phyloP scores from a whole-genome alignment of 1,140 invertebrate genomes.

The Drosophila melanica region DNA sequence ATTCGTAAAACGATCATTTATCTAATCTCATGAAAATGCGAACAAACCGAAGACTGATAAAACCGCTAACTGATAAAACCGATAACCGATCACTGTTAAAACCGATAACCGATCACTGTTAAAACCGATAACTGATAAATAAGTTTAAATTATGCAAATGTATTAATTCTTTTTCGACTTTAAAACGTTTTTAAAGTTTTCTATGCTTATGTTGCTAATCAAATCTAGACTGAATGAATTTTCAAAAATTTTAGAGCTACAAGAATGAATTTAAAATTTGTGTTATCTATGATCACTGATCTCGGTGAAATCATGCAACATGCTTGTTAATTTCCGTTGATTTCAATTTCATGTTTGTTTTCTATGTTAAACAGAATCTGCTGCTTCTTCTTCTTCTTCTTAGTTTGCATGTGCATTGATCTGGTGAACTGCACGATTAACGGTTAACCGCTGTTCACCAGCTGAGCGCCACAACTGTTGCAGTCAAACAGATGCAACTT shows the following conservation, averaged over 20 bases:
- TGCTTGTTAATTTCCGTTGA: neutral
- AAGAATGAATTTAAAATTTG: neutral
- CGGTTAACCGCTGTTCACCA: slow-evolving; percentile 31
- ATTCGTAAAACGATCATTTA: no score
- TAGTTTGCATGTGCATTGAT: slow-evolving; percentile 14
- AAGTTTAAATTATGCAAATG: no score
- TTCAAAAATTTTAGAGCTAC: neutral
- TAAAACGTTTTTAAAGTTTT: no score
- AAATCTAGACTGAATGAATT: no score
- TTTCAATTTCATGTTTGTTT: neutral
- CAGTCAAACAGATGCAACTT: slow-evolving; percentile 7
- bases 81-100: no score
- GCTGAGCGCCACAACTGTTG: slow-evolving; percentile 32
- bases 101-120: no score
- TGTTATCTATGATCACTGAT: neutral
- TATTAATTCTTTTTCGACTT: no score
- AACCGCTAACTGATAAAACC: no score
- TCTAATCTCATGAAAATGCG: no score
- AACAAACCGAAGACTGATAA: no score
- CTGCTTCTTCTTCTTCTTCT: slow-evolving; percentile 3
- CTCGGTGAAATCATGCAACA: neutral
- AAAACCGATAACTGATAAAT: no score
- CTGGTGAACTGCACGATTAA: slow-evolving; percentile 42
- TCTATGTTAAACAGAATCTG: neutral
- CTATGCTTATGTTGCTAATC: no score